Evolutionary conservation across 2,888 invertebrate genomes (phyloP).

Genomic region (Heliconius hortense): DNA sequence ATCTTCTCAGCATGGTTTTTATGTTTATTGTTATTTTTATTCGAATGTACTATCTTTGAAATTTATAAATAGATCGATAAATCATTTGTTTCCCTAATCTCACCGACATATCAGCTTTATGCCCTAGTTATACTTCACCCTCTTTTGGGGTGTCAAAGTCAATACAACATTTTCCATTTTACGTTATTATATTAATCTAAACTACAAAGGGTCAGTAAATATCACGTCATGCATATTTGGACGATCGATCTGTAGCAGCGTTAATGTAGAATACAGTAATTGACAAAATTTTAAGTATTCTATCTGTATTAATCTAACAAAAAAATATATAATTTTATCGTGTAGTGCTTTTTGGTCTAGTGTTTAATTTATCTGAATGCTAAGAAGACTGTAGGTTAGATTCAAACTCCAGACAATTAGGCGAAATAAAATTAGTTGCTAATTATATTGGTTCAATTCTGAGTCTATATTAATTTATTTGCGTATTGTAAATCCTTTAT

Average conservation of each 20-base stretch:
- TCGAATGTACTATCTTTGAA: neutral
- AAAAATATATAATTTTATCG: too few relatives aligned
- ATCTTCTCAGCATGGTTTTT: too few relatives aligned
- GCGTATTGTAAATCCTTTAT: too few relatives aligned
- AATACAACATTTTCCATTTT: constrained; percentile 34
- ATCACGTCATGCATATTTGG: constrained; percentile 17
- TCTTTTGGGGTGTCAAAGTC: constrained; percentile 31
- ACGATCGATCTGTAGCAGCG: constrained; percentile 1
- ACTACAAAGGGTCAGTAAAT: constrained; percentile 18
- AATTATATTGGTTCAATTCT: too few relatives aligned
- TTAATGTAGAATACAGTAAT: constrained; percentile 3
- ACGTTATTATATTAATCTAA: constrained; percentile 30
- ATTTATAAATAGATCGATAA: neutral
- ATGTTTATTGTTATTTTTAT: too few relatives aligned
- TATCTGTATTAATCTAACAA: neutral
- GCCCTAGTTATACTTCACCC: constrained; percentile 17
- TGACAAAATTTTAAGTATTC: constrained; percentile 2
- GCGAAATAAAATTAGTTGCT: too few relatives aligned
- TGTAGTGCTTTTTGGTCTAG: too few relatives aligned
- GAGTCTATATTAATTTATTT: too few relatives aligned
- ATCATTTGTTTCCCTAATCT: constrained; percentile 11
- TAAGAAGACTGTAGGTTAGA: neutral
- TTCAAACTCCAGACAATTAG: neutral
- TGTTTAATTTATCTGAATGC: too few relatives aligned
- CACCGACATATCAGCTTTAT: constrained; percentile 6